Evolutionary conservation across 2,113 vertebrate species (phyloP).

Genomic region (Gnathonemus echidnorhynchus): DNA sequence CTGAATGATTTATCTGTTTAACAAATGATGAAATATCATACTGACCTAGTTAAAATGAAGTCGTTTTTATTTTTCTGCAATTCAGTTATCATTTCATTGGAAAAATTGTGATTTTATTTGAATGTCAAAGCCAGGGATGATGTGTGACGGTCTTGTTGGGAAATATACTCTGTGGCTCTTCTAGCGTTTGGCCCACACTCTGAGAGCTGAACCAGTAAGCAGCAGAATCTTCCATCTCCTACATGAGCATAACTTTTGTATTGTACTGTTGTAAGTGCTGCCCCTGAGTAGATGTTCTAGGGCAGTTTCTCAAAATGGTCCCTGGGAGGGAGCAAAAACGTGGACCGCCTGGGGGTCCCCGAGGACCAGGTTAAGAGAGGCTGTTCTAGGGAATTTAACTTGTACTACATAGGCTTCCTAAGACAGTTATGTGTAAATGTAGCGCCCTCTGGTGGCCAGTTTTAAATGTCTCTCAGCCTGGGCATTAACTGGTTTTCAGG

Average conservation of each 20-base stretch:
- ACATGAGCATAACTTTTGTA: not conserved
- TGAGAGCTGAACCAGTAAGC: not conserved
- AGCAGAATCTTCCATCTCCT: not conserved
- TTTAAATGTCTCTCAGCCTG: not conserved
- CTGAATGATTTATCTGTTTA: not conserved
- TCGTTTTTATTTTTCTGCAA: not conserved
- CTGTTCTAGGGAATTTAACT: not conserved
- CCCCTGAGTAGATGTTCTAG: not conserved
- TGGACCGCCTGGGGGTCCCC: not conserved
- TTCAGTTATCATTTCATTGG: not conserved
- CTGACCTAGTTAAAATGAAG: not conserved
- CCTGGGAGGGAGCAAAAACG: not conserved
- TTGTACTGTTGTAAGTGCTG: not conserved
- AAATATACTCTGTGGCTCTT: not conserved
- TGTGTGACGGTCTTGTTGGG: not conserved
- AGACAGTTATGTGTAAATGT: not conserved
- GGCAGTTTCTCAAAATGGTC: not conserved
- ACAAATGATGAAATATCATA: not conserved
- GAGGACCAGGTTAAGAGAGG: not conserved
- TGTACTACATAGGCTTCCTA: not conserved
- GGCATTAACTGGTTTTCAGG: not conserved
- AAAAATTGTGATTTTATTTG: not conserved
- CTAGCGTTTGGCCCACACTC: not conserved
- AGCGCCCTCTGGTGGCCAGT: conserved; percentile 11
- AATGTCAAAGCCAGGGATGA: not conserved